Percentiles rank a stretch among this genome's conserved stretches.
Conservation (phyloP, 2,113 vertebrate species). For the Chaetops frenatus region DNA sequence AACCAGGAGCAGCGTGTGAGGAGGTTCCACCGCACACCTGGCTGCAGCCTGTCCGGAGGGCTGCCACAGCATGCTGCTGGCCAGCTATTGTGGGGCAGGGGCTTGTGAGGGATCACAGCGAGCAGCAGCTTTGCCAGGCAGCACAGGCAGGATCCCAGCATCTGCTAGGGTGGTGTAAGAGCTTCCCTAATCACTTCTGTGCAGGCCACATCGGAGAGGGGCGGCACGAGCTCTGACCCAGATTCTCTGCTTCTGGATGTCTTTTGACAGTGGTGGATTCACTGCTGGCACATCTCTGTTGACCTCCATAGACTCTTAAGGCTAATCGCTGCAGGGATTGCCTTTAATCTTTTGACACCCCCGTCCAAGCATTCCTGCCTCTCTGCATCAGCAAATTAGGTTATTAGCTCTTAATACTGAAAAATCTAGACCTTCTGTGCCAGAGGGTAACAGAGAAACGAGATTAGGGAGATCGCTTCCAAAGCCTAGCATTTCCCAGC, state of each 20-base stretch:
- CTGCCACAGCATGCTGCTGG: rapidly evolving
- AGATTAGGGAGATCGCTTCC: neutral
- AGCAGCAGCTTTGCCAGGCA: neutral
- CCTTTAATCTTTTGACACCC: neutral
- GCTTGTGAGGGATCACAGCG: neutral
- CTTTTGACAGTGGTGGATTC: neutral
- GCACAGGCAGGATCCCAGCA: neutral
- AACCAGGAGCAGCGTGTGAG: rapidly evolving
- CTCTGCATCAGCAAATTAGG: neutral
- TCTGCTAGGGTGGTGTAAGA: neutral
- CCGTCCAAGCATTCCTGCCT: neutral
- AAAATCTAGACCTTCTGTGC: neutral
- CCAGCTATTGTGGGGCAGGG: neutral
- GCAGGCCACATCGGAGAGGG: neutral
- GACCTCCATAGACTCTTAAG: neutral
- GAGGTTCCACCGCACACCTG: neutral
- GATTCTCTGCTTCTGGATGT: neutral
- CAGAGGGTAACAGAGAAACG: neutral
- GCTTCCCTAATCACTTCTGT: neutral
- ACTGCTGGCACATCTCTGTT: neutral
- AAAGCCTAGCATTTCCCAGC: neutral
- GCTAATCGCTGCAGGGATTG: neutral
- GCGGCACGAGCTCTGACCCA: neutral
- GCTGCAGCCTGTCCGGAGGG: neutral
- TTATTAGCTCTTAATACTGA: constrained; percentile 18